Base-by-base conservation (phyloP, 2,888 invertebrate species). In the Tetranychus truncatus region DNA sequence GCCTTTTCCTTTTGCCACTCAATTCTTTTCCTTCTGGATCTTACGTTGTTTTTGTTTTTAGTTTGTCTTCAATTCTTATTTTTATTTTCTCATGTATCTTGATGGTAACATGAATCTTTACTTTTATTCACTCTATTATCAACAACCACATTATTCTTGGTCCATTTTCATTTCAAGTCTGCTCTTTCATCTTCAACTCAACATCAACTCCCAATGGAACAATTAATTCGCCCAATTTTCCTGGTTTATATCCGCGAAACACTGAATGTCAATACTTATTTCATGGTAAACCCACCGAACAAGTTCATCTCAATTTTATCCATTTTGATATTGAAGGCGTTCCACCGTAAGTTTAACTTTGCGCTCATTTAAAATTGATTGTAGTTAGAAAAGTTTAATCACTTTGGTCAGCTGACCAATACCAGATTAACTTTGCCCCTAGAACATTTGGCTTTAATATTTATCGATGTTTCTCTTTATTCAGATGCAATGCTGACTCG, bases 291-390 rank as follows among this genome's bases (percentile, higher is more conserved):
- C 85, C 86, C 78, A 88, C 88, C 77, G 91, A 92, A 81, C 88
- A 89, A 81, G 88, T 92, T 77, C 89, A 89, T 80, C 86, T 94
- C 78, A 89, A 90, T 81, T 94, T 95, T 82, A 89, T 89, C 73
- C 91, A 89, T 83, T 94, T 94, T 82, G 93, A 94, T 82, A 90
- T 96, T 71, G 95, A 95, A 84, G 95, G 95, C 78, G 90, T 94
- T 76, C 85, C 88, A 80, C 93, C 92, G 94, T 95, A 86, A 88
- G 90, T 87, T 34, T 34, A 44, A 18, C 72, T 15, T 72, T n/a
- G 6, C 3, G 0, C 67, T 18, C 34, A 34, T 34, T 34, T 34
- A 34, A 34, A 34, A 34, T 34, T 34, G 34, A 34, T 34, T 34
- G 34, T 4, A 34, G 34, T 34, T 34, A 5, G 34, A 4, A 2